A percentile compares a stretch with the other conserved stretches of the same genome.
Conservation (phyloP, 30 jellyfish, hydroid and myxozoan species). For the Turritopsis dohrnii region DNA sequence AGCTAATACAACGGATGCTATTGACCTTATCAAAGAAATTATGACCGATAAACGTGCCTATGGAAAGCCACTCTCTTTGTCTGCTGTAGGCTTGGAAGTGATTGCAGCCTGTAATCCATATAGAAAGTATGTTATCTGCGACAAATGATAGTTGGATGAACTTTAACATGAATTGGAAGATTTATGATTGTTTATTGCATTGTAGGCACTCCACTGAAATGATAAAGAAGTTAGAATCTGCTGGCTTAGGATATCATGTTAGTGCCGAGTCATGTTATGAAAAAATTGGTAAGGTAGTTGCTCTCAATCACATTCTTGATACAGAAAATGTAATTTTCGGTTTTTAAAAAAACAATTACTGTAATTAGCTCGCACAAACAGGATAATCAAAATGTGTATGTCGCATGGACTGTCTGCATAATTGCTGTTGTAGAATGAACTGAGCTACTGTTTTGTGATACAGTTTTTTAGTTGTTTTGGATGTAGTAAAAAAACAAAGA, state of each 20-base stretch:
- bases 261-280: constrained; percentile 37
- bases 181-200: too few species aligned
- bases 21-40: constrained; percentile 39
- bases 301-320: too few species aligned
- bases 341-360: too few species aligned
- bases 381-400: too few species aligned
- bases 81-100: constrained; percentile 29
- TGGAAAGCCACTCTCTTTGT: constrained; percentile 41
- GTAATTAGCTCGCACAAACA: too few species aligned
- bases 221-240: constrained; percentile 41
- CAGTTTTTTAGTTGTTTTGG: too few species aligned
- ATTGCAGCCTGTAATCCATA: constrained; percentile 61
- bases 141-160: too few species aligned
- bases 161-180: neutral
- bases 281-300: constrained; percentile 33
- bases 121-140: constrained; percentile 33
- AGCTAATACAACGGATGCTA: constrained; percentile 50
- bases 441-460: too few species aligned
- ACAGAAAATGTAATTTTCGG: too few species aligned
- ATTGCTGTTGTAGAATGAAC: too few species aligned
- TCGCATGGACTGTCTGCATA: too few species aligned
- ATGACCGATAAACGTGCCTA: constrained; percentile 44
- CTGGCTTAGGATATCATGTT: constrained; percentile 55
- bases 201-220: constrained; percentile 44
- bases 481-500: too few species aligned